Base-by-base conservation (phyloP, 2,888 invertebrate genomes). In the Drosophila formosana region DNA sequence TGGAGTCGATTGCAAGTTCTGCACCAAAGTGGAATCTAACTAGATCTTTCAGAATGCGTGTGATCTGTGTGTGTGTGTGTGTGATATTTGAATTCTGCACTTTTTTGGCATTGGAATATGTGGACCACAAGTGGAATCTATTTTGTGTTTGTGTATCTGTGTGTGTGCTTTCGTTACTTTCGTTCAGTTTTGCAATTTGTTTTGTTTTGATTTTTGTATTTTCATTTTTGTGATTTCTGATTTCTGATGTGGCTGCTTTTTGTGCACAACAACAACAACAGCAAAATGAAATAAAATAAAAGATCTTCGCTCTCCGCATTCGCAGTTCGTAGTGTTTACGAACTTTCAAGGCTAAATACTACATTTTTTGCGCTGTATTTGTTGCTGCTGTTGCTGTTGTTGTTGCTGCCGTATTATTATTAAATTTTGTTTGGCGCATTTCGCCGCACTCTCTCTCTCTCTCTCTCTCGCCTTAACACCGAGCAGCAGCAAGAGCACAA, bases 281-380 rank as follows among this genome's bases (percentile, higher is more conserved):
- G 6, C 5, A 2, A 30, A 30, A 30, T 26, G 43, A 39, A 52
- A 62, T 3, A 37, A 28, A 53, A 79, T 66, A 69, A 77, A 62
- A 78, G 81, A 74, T 79, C 78, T 78, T 78, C 67, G 77, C 78
- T 73, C 78, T 69, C 74, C 78, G 73, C 74, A 64, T 72, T 72
- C 55, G 64, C 66, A 75, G 64, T 74, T 73, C 89, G 82, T 85
- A 86, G 88, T 89, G 89, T 72, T 85, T 85, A 82, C 87, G 87
- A 89, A 89, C 87, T 76, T 82, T 87, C 87, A 87, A 89, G 89
- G 89, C 88, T 85, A 83, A 90, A 90, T 84, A 84, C 83, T 84
- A 84, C 63, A 83, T 75, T 82, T 80, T 82, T 81, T 67, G 63
- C 65, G 62, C 43, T 75, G 57, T 68, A 52, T 61, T 64, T 71